phyloP scores from a whole-genome alignment of 2,888 invertebrate genomes.

The Sphaerophoria rueppellii region DNA sequence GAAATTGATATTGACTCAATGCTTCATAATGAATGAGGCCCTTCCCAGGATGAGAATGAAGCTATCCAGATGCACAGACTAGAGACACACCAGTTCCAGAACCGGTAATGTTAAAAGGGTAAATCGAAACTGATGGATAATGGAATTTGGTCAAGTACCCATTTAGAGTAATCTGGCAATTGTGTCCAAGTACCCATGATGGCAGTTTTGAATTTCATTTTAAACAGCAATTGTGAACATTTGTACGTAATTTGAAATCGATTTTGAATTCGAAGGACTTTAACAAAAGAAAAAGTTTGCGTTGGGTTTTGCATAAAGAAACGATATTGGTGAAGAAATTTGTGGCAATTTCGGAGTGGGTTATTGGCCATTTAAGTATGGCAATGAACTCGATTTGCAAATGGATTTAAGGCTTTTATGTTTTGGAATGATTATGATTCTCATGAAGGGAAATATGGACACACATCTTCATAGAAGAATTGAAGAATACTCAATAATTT shows the following conservation, averaged over 20 bases:
- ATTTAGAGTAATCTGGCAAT: slow-evolving; percentile 66
- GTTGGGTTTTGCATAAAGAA: slow-evolving; percentile 40
- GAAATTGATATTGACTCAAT: slow-evolving; percentile 63
- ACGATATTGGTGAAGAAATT: slow-evolving; percentile 22
- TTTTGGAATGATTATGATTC: no score
- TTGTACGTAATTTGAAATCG: slow-evolving; percentile 64
- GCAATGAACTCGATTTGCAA: slow-evolving; percentile 13
- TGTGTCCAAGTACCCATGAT: slow-evolving; percentile 50
- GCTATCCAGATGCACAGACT: not conserved
- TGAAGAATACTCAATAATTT: no score
- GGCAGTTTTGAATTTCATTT: slow-evolving; percentile 47
- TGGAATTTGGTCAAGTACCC: slow-evolving; percentile 69
- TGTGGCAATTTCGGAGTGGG: slow-evolving; percentile 21
- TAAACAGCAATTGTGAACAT: slow-evolving; percentile 49
- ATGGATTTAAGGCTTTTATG: not conserved
- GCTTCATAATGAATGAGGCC: slow-evolving; percentile 60
- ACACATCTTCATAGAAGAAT: no score
- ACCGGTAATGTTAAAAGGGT: slow-evolving; percentile 15
- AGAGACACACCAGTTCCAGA: not conserved
- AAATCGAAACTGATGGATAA: slow-evolving; percentile 54
- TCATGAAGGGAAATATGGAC: no score
- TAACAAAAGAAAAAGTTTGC: not conserved
- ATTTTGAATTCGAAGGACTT: slow-evolving; percentile 32
- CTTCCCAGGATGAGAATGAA: not conserved
- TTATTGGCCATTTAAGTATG: slow-evolving; percentile 44